Evolutionary conservation across 2,113 vertebrate genomes (phyloP).

Genomic region (Peromyscus leucopus): DNA sequence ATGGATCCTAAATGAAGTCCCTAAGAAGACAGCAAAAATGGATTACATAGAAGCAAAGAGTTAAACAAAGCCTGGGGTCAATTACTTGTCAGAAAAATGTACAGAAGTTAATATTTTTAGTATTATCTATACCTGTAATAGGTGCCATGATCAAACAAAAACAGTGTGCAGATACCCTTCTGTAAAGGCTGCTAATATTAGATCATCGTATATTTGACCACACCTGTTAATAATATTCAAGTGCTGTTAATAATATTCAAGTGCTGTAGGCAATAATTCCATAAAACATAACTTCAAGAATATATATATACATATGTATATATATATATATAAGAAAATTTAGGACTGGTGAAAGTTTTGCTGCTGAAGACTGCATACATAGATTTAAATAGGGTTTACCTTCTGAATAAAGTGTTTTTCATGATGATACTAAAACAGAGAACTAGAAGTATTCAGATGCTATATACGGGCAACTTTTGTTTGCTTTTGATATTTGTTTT

Average conservation of each 20-base stretch:
- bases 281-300: neutral
- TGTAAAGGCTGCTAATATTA: neutral
- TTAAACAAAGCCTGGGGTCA: neutral
- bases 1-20: neutral
- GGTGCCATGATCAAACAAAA: neutral
- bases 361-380: neutral
- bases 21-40: neutral
- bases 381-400: neutral
- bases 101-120: neutral
- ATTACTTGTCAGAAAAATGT: neutral
- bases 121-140: neutral
- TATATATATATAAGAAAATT: neutral
- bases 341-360: neutral
- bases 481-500: neutral
- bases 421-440: no score
- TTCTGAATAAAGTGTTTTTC: neutral
- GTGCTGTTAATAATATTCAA: neutral
- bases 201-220: neutral
- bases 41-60: neutral
- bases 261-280: neutral
- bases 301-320: no score
- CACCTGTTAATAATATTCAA: neutral
- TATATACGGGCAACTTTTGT: neutral
- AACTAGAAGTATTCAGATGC: neutral
- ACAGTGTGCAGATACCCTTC: neutral